Evolutionary conservation across 2,113 vertebrate species (phyloP).

Genomic region (Columba janthina): DNA sequence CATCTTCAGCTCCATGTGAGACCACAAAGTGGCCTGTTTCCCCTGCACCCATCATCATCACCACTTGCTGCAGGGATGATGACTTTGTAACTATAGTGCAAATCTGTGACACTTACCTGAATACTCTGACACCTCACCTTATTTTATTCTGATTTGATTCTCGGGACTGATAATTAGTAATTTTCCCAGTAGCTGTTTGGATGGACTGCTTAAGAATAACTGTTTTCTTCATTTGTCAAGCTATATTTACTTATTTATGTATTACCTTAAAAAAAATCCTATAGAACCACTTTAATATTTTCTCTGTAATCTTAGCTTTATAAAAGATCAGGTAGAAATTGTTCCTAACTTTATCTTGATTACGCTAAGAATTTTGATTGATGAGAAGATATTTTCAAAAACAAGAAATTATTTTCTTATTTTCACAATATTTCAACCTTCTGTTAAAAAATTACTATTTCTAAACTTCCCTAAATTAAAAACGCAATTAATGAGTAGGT

Average conservation of each 20-base stretch:
- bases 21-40: not conserved
- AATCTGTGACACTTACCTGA: rapidly evolving
- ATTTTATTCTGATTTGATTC: not conserved
- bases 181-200: not conserved
- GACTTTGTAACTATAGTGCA: not conserved
- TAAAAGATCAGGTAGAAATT: not conserved
- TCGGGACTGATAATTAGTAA: not conserved
- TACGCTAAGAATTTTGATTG: not conserved
- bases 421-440: not conserved
- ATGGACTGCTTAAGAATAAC: not conserved
- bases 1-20: not conserved
- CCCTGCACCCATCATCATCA: not conserved
- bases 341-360: not conserved
- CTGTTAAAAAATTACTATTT: not conserved
- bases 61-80: not conserved
- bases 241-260: not conserved
- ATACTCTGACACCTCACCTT: not conserved
- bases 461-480: not conserved
- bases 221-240: not conserved
- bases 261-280: not conserved
- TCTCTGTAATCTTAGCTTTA: not conserved
- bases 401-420: not conserved
- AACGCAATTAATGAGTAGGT: not conserved
- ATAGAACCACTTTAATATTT: not conserved
- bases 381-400: not conserved